Evolutionary conservation across 2,888 invertebrate species (phyloP).

Genomic region (Anthophora plumipes): DNA sequence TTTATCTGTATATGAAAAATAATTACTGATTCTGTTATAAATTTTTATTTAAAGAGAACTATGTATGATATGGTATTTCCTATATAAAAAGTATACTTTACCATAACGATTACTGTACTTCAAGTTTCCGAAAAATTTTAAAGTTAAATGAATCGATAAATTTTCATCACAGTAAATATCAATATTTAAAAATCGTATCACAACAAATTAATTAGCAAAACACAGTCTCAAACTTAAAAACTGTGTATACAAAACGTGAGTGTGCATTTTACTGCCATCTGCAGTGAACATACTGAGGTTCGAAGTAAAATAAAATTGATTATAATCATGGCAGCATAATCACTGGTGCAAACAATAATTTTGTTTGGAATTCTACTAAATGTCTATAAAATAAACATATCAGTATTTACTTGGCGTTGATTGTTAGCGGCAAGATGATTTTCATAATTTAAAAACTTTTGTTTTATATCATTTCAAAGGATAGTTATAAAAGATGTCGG

Average conservation of each 20-base stretch:
- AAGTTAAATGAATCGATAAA: too few relatives aligned
- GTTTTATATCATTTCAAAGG: conserved; percentile 31
- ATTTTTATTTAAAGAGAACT: too few relatives aligned
- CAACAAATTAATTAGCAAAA: too few relatives aligned
- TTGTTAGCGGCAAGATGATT: conserved; percentile 45
- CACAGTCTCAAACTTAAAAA: too few relatives aligned
- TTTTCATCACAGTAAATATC: too few relatives aligned
- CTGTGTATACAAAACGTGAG: not conserved
- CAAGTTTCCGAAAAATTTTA: too few relatives aligned
- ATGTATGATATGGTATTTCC: too few relatives aligned
- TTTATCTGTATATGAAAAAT: too few relatives aligned
- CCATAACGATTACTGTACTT: too few relatives aligned
- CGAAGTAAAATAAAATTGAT: conserved; percentile 23
- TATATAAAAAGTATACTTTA: too few relatives aligned
- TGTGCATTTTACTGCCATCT: conserved; percentile 29
- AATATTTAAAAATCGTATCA: too few relatives aligned
- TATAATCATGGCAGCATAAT: conserved; percentile 35
- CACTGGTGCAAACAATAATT: conserved; percentile 49
- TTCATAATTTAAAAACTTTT: conserved; percentile 29
- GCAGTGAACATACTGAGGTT: conserved; percentile 10
- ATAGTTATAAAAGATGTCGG: conserved; percentile 87
- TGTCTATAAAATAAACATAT: conserved; percentile 5
- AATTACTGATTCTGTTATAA: too few relatives aligned
- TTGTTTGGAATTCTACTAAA: conserved; percentile 33
- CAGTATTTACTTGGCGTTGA: conserved; percentile 14